Percentiles rank a stretch among this genome's conserved stretches.
phyloP scores from a whole-genome alignment of 1,140 invertebrate genomes.

The Maconellicoccus hirsutus region DNA sequence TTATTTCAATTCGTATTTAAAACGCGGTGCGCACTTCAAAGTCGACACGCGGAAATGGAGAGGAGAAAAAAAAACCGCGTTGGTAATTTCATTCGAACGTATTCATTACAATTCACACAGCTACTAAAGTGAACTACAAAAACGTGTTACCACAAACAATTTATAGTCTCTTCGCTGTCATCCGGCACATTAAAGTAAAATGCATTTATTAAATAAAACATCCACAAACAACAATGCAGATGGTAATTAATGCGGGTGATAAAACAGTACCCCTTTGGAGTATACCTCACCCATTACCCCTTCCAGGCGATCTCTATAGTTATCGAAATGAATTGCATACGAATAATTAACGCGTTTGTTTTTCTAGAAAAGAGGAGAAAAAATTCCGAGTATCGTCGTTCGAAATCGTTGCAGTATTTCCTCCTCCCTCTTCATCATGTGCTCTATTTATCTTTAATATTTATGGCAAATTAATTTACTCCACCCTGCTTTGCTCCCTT shows the following conservation, averaged over 20 bases:
- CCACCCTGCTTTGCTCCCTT: no score
- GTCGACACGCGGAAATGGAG: neutral
- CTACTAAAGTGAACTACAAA: neutral
- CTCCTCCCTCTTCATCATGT: no score
- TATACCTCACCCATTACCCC: neutral
- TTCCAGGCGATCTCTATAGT: neutral
- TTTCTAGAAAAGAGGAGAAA: no score
- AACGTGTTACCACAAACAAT: neutral
- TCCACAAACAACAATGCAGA: neutral
- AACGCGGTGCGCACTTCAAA: neutral
- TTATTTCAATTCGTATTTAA: constrained; percentile 1
- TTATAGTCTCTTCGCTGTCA: neutral
- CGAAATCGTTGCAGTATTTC: no score
- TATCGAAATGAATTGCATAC: neutral
- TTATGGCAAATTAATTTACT: no score
- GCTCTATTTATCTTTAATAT: no score
- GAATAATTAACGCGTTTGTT: neutral
- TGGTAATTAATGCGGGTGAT: constrained; percentile 3
- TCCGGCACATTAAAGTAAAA: neutral
- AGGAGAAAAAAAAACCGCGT: neutral
- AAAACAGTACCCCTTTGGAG: neutral
- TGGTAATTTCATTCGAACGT: neutral
- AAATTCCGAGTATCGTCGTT: no score
- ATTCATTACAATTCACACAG: neutral
- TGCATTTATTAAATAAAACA: constrained; percentile 10